These are phyloP conservation scores for Limanda limanda DNA, from an alignment of 2,113 vertebrate genomes.

Conservation along the genomic window DNA sequence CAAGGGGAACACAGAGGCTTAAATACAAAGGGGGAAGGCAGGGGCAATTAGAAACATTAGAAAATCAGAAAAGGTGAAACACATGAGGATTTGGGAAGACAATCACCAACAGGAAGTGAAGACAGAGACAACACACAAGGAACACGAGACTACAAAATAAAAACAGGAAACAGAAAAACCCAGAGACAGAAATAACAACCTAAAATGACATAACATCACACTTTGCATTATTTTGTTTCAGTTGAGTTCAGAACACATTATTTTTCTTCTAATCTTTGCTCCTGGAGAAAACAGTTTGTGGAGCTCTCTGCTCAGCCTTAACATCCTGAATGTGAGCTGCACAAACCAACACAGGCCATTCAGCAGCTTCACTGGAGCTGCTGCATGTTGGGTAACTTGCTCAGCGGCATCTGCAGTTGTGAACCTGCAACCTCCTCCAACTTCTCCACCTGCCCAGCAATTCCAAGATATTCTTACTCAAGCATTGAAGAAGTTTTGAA, in stretches of 20 bases:
- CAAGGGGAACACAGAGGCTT: too few species aligned
- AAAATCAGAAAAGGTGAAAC: too few species aligned
- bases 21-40: too few species aligned
- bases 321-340: constrained; percentile 39
- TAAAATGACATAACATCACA: too few species aligned
- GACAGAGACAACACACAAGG: too few species aligned
- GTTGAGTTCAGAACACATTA: constrained; percentile 17
- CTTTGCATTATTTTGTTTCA: constrained; percentile 7
- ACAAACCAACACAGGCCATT: constrained; percentile 49
- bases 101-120: too few species aligned
- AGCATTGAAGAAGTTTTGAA: not conserved
- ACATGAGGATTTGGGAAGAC: too few species aligned
- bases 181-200: too few species aligned
- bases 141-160: too few species aligned
- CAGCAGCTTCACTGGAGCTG: constrained; percentile 41
- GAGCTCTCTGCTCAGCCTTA: constrained; percentile 38
- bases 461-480: not conserved
- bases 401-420: constrained; percentile 16
- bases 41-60: too few species aligned
- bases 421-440: constrained; percentile 27
- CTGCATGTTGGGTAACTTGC: constrained; percentile 37
- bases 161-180: too few species aligned
- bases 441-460: not conserved
- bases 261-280: constrained; percentile 33
- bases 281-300: constrained; percentile 25